Base-by-base conservation (phyloP, 2,888 invertebrate species). In the Ectemnius cavifrons region DNA sequence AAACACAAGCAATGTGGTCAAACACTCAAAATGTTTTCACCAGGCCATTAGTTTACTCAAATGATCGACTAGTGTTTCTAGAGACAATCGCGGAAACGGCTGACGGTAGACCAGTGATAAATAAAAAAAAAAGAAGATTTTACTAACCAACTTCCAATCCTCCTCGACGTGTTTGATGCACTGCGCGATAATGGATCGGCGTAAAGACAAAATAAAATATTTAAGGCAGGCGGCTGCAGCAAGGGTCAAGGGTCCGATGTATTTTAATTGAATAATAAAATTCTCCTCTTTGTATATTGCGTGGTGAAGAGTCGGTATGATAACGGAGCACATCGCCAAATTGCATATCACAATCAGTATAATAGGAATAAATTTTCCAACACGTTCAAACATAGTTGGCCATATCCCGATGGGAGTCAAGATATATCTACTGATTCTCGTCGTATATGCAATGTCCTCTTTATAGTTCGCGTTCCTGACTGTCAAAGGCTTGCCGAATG, bases 361-460 rank as follows among this genome's bases (percentile, higher is more conserved):
- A 8, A 62, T 67, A 1, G 73, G 64, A 0, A 62, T 56, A 60
- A 46, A 65, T 14, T n/a, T 63, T 0, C 27, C 14, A 1, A 27
- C 5, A 4, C 64, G 67, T 0, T 63, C 5, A 2, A 63, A 1
- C 5, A 73, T 2, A 2, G n/a, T 5, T 4, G 86, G 86, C 86
- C 86, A 86, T 14, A 82, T 71, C 5, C 87, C 87, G 2, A 87
- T 27, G 0, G 81, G 80, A 6, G 63, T 67, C 0, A 87, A 71
- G 1, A 86, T 75, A 79, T 80, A 84, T 2, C 72, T 80, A 18
- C 63, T 84, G 20, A 78, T 23, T 11, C 77, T 75, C 2, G 85
- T 68, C 5, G 71, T 52, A 80, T 72, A 57, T 37, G 18, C 6
- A 3, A 77, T 63, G 4, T 77, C 76, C 8, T n/a, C 37, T 5